Base-by-base conservation (phyloP, 2,888 invertebrate species). In the Odontocerum albicorne region DNA sequence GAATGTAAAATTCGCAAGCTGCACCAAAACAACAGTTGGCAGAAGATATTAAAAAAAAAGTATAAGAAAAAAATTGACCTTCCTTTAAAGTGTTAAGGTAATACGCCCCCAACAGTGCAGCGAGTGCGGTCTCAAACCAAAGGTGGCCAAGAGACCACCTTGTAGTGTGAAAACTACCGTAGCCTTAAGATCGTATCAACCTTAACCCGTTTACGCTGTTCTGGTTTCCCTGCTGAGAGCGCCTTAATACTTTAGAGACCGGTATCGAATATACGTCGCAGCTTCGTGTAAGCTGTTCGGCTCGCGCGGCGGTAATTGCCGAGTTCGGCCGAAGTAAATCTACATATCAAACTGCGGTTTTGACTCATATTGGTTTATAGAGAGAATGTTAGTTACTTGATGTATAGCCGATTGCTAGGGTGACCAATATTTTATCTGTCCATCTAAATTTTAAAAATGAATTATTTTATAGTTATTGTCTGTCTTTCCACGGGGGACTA, bases 111-210 rank as follows among this genome's bases (percentile, higher is more conserved):
- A 40, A 21, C 40, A 21, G 40, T 21, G 40, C 40, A 20, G 40
- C 43, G 42, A 40, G 50, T 50, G 50, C 50, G 50, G 50, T 50
- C 50, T 50, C 20, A 12, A 16, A 50, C 27, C 43, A 50, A 50
- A 50, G 50, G 50, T 50, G 50, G 50, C 50, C 50, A 31, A 31
- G 19, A 50, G 50, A 50, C 50, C 50, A 50, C 50, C 50, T 42
- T 50, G 50, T 40, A 50, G 50, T 50, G 50, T 50, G 42, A 50
- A 50, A 50, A 13, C n/a, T 17, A 20, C 27, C 40, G n/a, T 13
- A 20, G 20, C 20, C 35, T 27, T 10, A 17, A 42, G 3, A 22
- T 20, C 42, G 20, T 35, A 50, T 33, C 10, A 19, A 15, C 8
- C 3, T 17, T 8, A 38, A 38, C 38, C 38, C 3, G 38, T 38